Conservation (phyloP, 2,888 invertebrate genomes). For the Corythucha ciliata region DNA sequence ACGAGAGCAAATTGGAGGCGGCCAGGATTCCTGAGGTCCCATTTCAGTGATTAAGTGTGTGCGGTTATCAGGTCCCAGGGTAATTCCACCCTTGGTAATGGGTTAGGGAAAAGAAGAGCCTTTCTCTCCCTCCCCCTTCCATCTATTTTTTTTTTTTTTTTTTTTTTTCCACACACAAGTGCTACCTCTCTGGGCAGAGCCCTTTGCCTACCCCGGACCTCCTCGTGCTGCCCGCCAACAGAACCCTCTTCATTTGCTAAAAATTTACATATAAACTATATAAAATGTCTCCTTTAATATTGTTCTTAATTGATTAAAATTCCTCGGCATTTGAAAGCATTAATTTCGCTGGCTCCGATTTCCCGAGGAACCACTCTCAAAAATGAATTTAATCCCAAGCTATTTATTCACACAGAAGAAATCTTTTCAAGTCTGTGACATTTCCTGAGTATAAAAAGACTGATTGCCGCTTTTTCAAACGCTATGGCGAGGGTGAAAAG, state of each 20-base stretch:
- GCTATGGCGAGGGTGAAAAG: too few relatives aligned
- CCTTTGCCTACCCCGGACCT: conserved; percentile 6
- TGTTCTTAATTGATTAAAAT: too few relatives aligned
- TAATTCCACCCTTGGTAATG: conserved; percentile 19
- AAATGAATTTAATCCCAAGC: too few relatives aligned
- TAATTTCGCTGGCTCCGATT: too few relatives aligned
- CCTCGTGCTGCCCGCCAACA: not conserved
- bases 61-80: conserved; percentile 29
- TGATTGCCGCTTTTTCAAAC: too few relatives aligned
- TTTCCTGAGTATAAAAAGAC: too few relatives aligned
- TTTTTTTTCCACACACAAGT: conserved; percentile 4
- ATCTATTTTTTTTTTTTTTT: conserved; percentile 14
- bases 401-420: too few relatives aligned
- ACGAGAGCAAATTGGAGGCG: conserved; percentile 22
- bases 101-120: conserved; percentile 6
- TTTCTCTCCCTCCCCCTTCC: too few relatives aligned
- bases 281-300: too few relatives aligned
- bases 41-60: conserved; percentile 30
- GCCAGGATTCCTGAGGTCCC: conserved; percentile 23
- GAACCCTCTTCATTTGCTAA: conserved; percentile 19
- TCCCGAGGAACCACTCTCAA: too few relatives aligned
- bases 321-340: too few relatives aligned
- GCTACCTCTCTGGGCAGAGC: conserved; percentile 4
- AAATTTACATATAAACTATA: conserved; percentile 21
- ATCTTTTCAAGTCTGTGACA: too few relatives aligned